Evolutionary conservation across 2,797 vertebrate genomes (phyloP).

Genomic region (Allobates femoralis): DNA sequence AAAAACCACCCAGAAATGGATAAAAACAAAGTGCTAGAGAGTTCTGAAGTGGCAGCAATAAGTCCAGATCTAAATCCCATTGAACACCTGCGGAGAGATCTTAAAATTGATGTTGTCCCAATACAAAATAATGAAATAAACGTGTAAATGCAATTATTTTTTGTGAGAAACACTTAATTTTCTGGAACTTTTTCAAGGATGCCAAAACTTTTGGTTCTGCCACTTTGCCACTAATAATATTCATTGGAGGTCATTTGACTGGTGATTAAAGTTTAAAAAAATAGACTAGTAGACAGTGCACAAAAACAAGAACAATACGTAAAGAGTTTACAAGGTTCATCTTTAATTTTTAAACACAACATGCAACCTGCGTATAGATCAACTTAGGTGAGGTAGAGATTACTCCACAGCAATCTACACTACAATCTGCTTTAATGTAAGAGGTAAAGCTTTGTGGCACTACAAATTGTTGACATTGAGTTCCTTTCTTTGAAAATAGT

Average conservation of each 20-base stretch:
- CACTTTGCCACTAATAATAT: not conserved
- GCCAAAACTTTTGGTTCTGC: no score
- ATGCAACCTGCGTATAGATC: not conserved
- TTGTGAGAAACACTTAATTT: no score
- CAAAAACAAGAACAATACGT: conserved; percentile 74
- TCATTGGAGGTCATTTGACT: conserved; percentile 70
- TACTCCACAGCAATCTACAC: conserved; percentile 72
- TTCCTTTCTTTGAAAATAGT: conserved; percentile 27
- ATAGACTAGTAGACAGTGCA: conserved; percentile 70
- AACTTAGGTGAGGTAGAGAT: conserved; percentile 65
- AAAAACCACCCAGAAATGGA: no score
- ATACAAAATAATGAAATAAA: no score
- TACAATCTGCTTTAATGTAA: conserved; percentile 73
- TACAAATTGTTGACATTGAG: conserved; percentile 46
- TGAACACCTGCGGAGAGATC: no score
- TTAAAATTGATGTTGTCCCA: no score
- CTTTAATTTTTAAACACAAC: conserved; percentile 73
- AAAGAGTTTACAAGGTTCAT: conserved; percentile 74
- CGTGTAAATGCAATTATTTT: no score
- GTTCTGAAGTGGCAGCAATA: no score
- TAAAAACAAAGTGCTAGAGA: no score
- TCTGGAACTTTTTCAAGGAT: no score
- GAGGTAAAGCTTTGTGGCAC: conserved; percentile 69
- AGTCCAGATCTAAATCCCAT: no score
- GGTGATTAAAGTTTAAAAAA: conserved; percentile 72